A percentile compares a stretch with the other conserved stretches of the same genome.
These are phyloP conservation scores for Hyppa rectilinea DNA, from an alignment of 2,888 invertebrate genomes.

Conservation along the genomic window DNA sequence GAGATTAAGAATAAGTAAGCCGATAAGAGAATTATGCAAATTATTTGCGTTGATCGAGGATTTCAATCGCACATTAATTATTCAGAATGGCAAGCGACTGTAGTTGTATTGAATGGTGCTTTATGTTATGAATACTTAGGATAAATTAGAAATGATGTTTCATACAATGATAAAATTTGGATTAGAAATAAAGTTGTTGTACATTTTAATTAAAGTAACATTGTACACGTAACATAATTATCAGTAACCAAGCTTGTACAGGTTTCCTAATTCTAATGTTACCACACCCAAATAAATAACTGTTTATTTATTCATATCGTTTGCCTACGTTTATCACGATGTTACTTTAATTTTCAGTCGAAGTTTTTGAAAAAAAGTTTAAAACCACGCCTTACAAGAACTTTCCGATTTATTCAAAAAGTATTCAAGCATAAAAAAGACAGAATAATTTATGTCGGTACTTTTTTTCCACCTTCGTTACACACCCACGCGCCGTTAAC, in stretches of 20 bases:
- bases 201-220: neutral
- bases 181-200: neutral
- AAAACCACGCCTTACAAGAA: neutral
- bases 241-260: neutral
- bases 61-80: slow-evolving; percentile 14
- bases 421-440: slow-evolving; percentile 1
- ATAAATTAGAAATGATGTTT: neutral
- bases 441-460: slow-evolving; percentile 31
- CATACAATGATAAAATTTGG: too few species aligned
- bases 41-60: slow-evolving; percentile 20
- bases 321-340: neutral
- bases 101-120: neutral
- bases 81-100: neutral
- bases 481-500: slow-evolving; percentile 30
- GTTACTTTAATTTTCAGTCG: neutral
- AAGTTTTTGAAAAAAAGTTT: neutral
- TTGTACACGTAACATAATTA: neutral
- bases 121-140: neutral
- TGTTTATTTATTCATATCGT: neutral
- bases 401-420: slow-evolving; percentile 15
- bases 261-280: neutral
- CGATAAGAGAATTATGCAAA: slow-evolving; percentile 44
- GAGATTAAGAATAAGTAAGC: slow-evolving; percentile 42
- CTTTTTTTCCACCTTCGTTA: slow-evolving; percentile 18
- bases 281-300: neutral